These are phyloP conservation scores for Mylabris phalerata DNA, from an alignment of 1,140 invertebrate species.

Conservation along the genomic window DNA sequence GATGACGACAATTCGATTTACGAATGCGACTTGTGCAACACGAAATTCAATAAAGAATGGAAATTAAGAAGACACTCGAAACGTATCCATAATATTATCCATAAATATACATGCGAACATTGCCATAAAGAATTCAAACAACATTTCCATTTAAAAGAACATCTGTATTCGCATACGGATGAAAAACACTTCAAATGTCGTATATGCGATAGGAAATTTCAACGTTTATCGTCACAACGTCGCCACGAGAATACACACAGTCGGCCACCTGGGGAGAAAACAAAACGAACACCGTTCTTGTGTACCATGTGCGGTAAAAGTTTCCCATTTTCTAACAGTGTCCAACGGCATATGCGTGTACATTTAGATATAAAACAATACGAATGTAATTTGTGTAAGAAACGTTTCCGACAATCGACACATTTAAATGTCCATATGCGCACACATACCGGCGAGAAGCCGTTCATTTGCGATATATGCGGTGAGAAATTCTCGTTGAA, in stretches of 20 bases:
- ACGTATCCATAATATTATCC: conserved; percentile 56
- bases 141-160: conserved; percentile 65
- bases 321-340: conserved; percentile 44
- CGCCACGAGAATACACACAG: conserved; percentile 28
- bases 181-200: conserved; percentile 34
- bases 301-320: conserved; percentile 34
- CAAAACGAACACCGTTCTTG: conserved; percentile 28
- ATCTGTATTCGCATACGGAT: conserved; percentile 41
- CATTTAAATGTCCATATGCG: conserved; percentile 59
- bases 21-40: conserved; percentile 56
- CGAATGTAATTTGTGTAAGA: conserved; percentile 41
- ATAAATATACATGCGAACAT: conserved; percentile 50
- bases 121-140: conserved; percentile 64
- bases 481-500: conserved; percentile 8
- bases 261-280: conserved; percentile 28
- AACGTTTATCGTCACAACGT: conserved; percentile 25
- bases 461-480: conserved; percentile 28
- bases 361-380: conserved; percentile 44
- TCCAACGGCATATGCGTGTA: conserved; percentile 45
- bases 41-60: conserved; percentile 60
- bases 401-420: conserved; percentile 41
- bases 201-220: conserved; percentile 34
- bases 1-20: not conserved
- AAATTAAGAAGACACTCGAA: conserved; percentile 64
- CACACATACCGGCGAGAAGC: conserved; percentile 61